Percentiles rank a stretch among this genome's conserved stretches.
Evolutionary conservation across 2,797 vertebrate species (phyloP).

Genomic region (Cryptoblepharus egeriae): DNA sequence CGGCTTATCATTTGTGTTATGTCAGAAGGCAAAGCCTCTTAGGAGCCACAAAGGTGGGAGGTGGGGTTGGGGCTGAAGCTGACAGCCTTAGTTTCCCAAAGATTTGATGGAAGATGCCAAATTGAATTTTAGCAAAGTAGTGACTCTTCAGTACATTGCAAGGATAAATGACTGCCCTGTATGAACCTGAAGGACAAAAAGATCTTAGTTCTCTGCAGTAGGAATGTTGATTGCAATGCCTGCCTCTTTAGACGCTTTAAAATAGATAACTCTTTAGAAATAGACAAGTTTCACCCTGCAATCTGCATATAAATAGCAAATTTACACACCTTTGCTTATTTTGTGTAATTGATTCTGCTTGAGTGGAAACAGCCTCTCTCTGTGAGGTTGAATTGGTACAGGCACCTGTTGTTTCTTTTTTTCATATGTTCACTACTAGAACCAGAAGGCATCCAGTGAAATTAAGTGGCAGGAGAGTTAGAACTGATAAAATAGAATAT

Average conservation of each 20-base stretch:
- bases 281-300: no score
- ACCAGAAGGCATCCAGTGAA: no score
- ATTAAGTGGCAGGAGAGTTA: no score
- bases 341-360: background rate
- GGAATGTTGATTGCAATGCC: no score
- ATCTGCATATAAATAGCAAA: background rate
- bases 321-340: background rate
- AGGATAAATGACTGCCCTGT: rapidly evolving
- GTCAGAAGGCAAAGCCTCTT: slow-evolving; percentile 69
- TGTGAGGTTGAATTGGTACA: no score
- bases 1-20: slow-evolving; percentile 62
- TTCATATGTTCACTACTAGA: no score
- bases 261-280: background rate
- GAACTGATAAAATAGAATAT: no score
- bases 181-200: no score
- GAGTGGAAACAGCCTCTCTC: no score
- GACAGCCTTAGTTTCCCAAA: background rate
- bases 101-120: background rate
- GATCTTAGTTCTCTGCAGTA: no score
- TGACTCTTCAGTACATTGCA: background rate
- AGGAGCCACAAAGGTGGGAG: slow-evolving; percentile 31
- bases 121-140: background rate
- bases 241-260: background rate
- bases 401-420: no score
- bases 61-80: background rate